These are phyloP conservation scores for Trypoxylus dichotomus DNA, from an alignment of 1,140 invertebrate species.

Conservation along the genomic window DNA sequence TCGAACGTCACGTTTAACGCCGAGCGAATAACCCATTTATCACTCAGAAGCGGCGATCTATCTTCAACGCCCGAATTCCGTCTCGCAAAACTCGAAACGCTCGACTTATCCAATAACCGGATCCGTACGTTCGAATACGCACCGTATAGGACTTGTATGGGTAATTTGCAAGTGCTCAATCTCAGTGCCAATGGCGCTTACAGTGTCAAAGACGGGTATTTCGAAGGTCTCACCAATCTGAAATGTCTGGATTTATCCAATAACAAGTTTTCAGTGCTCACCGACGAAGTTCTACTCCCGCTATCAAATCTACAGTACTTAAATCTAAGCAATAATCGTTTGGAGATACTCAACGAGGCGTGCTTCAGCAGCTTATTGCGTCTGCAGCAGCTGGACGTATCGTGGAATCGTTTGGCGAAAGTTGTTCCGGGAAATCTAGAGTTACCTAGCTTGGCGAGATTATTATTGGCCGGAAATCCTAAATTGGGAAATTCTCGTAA, in stretches of 20 bases:
- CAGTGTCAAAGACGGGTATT: constrained; percentile 58
- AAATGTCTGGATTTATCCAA: constrained; percentile 64
- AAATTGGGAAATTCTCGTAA: constrained; percentile 62
- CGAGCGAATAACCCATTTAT: background rate
- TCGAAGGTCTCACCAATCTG: constrained; percentile 53
- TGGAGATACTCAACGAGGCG: constrained; percentile 60
- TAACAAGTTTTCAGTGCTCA: constrained; percentile 65
- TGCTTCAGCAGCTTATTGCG: constrained; percentile 66
- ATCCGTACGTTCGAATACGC: constrained; percentile 33
- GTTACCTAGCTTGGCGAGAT: constrained; percentile 73
- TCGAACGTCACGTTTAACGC: background rate
- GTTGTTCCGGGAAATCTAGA: constrained; percentile 74
- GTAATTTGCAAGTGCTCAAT: constrained; percentile 56
- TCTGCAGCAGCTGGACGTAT: constrained; percentile 79
- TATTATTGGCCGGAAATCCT: constrained; percentile 75
- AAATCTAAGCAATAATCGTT: constrained; percentile 70
- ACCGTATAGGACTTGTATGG: constrained; percentile 49
- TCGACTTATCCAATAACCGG: constrained; percentile 64
- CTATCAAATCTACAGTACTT: constrained; percentile 67
- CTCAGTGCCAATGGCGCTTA: constrained; percentile 60
- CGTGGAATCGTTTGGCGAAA: constrained; percentile 71
- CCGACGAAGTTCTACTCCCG: constrained; percentile 60
- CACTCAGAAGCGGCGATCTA: background rate
- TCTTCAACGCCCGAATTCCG: constrained; percentile 39
- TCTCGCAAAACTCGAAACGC: constrained; percentile 45